A percentile compares a stretch with the other conserved stretches of the same genome.
These are phyloP conservation scores for Cataglyphis albicans DNA, from an alignment of 2,888 invertebrate genomes.

Conservation along the genomic window DNA sequence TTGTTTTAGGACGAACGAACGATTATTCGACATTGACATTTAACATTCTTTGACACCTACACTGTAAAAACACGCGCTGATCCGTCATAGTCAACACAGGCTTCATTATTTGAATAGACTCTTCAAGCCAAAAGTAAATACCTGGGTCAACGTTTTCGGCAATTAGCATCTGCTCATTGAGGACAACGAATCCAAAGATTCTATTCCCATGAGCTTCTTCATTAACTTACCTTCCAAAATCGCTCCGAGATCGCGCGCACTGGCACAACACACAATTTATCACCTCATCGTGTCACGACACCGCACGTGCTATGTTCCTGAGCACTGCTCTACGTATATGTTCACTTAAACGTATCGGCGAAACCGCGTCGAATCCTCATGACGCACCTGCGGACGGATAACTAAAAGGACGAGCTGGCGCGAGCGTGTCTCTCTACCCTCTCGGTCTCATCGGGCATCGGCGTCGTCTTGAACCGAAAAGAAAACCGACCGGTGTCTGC, in stretches of 20 bases:
- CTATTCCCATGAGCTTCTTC: background rate
- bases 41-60: background rate
- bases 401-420: constrained; percentile 7
- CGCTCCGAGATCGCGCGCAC: constrained; percentile 67
- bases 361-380: constrained; percentile 59
- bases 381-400: constrained; percentile 57
- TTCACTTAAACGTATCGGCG: constrained; percentile 54
- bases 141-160: constrained; percentile 1
- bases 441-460: constrained; percentile 64
- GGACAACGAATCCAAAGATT: background rate
- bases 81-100: background rate
- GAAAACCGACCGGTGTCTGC: constrained; percentile 82
- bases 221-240: constrained; percentile 68
- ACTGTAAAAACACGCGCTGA: background rate
- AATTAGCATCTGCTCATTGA: background rate
- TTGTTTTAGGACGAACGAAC: background rate
- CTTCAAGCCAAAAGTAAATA: background rate
- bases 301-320: constrained; percentile 54
- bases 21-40: background rate
- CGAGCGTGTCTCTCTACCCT: constrained; percentile 41
- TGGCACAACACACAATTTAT: constrained; percentile 58
- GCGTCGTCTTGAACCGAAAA: constrained; percentile 53
- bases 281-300: constrained; percentile 62
- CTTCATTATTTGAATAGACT: background rate
- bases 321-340: constrained; percentile 47